Conservation (phyloP, 2,797 vertebrate genomes). For the Heterohyrax brucei region DNA sequence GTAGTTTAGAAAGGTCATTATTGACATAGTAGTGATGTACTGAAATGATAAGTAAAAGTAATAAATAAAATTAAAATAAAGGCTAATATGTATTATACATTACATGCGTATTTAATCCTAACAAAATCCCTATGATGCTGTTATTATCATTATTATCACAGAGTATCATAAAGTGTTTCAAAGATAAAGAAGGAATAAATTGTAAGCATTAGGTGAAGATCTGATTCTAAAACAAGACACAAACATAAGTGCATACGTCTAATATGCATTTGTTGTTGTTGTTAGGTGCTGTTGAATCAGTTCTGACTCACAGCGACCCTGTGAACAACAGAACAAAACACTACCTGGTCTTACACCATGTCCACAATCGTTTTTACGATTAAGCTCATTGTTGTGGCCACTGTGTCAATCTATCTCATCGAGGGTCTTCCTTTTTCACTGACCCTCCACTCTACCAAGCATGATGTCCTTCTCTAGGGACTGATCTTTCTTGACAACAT, state of each 20-base stretch:
- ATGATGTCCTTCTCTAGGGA: too few relatives aligned
- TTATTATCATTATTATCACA: background rate
- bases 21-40: background rate
- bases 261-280: background rate
- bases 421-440: too few relatives aligned
- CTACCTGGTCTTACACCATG: too few relatives aligned
- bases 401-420: too few relatives aligned
- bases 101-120: conserved; percentile 21
- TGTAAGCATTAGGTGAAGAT: background rate
- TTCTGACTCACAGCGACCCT: too few relatives aligned
- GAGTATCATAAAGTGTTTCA: background rate
- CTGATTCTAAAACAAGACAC: background rate
- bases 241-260: background rate
- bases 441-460: too few relatives aligned
- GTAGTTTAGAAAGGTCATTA: background rate
- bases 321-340: too few relatives aligned
- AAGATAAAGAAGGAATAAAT: background rate
- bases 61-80: background rate
- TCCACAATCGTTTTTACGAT: too few relatives aligned
- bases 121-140: background rate
- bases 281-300: too few relatives aligned
- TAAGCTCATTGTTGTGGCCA: too few relatives aligned
- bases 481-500: too few relatives aligned
- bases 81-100: background rate
- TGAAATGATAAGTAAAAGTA: background rate